Conservation (phyloP, 2,113 vertebrate species). For the Oryzias javanicus region DNA sequence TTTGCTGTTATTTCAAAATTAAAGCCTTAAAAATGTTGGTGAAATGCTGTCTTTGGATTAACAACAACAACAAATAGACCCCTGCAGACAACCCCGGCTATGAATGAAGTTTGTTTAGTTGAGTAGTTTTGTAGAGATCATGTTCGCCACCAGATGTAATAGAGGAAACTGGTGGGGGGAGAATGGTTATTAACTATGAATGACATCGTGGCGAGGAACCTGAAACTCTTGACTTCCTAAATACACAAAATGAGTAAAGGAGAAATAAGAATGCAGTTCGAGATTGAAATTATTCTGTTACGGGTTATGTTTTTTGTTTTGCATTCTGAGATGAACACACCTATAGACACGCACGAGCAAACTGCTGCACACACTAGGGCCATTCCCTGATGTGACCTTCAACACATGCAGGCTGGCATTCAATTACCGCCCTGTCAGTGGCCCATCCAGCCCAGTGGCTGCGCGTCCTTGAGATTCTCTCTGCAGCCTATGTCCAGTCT, state of each 20-base stretch:
- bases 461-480: constrained; percentile 63
- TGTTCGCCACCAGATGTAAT: not conserved
- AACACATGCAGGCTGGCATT: constrained; percentile 70
- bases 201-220: not conserved
- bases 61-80: not conserved
- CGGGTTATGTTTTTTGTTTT: constrained; percentile 20
- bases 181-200: not conserved
- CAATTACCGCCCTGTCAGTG: constrained; percentile 73
- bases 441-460: constrained; percentile 65
- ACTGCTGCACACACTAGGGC: constrained; percentile 18
- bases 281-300: not conserved
- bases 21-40: too few relatives aligned
- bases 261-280: not conserved
- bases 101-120: not conserved
- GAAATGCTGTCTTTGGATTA: too few relatives aligned
- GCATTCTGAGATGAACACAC: constrained; percentile 7
- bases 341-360: constrained; percentile 11
- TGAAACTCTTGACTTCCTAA: not conserved
- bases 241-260: not conserved
- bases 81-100: not conserved
- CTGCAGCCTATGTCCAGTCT: constrained; percentile 59
- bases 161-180: not conserved
- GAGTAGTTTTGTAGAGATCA: not conserved
- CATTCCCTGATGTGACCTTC: constrained; percentile 71
- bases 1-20: too few relatives aligned